Evolutionary conservation across 2,888 invertebrate genomes (phyloP), one percentile per base, ranked within the genome.

Genomic region (Chromoteleia sp.): DNA sequence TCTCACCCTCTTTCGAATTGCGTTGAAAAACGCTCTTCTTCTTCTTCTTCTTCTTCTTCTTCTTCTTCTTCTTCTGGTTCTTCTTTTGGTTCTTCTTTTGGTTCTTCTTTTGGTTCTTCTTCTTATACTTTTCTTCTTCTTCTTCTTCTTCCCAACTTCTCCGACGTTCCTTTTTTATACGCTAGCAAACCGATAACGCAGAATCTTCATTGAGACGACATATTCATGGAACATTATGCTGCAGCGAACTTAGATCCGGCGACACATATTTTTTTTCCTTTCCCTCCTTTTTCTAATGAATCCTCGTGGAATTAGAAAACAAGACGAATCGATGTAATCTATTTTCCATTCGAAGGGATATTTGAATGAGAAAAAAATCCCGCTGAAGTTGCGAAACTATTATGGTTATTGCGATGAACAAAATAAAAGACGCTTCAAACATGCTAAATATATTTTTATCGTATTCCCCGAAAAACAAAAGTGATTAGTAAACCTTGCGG

Each of bases 181-280:
- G 70, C 70, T 70, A 71, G 43, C 56, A 56, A 61, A 68, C 77
- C 78, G 82, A 84, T 82, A 82, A 82, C 75, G 82, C 65, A 81
- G 85, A 86, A 86, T 86, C 85, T 85, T 86, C 83, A 85, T 85
- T 83, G 83, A 84, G 83, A 79, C 81, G 68, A 83, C 84, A 84
- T 84, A 83, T 80, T 77, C 68, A 73, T 43, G 75, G 83, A 78
- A 83, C 83, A 83, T 82, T 83, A 81, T 81, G 74, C 52, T 74
- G 45, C 58, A 48, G 73, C 54, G 19, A 68, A 43, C 25, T 56
- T 58, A 54, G 58, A 45, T 12, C 45, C 15, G 33, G 8, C 21
- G 58, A 54, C 25, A 63, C 45, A 21, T 43, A 41, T 54, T 61
- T 74, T 61, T 63, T 45, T 41, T 7, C 21, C 45, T 14, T 50